A percentile compares a stretch with the other conserved stretches of the same genome.
Conservation (phyloP, 2,113 vertebrate genomes). For the Puntigrus tetrazona region DNA sequence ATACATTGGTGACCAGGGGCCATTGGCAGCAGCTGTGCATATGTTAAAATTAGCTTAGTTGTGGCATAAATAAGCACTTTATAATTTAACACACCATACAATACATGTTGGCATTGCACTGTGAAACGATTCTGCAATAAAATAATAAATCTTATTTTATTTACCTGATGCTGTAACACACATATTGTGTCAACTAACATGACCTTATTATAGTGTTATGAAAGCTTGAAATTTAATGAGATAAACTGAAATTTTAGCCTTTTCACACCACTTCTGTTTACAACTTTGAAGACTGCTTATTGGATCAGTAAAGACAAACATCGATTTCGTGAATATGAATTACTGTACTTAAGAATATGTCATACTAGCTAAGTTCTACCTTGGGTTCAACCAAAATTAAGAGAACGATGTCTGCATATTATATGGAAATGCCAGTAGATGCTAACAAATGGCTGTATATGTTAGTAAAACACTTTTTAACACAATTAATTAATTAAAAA, state of each 20-base stretch:
- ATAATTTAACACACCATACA: neutral
- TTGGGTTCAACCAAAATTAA: too few relatives aligned
- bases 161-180: too few relatives aligned
- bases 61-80: neutral
- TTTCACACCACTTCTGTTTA: neutral
- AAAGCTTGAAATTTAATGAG: neutral
- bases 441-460: too few relatives aligned
- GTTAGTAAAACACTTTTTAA: too few relatives aligned
- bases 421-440: too few relatives aligned
- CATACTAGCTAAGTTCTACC: too few relatives aligned
- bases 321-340: too few relatives aligned
- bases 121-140: neutral
- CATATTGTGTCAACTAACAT: too few relatives aligned
- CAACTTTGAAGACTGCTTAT: neutral
- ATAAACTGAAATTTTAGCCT: neutral
- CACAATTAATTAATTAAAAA: too few relatives aligned
- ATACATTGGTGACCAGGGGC: neutral
- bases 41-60: neutral
- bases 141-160: neutral
- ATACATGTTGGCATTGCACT: neutral
- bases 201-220: neutral
- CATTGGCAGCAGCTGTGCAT: neutral
- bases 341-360: too few relatives aligned
- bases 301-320: too few relatives aligned
- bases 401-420: too few relatives aligned